Base-by-base conservation (phyloP, 23 tunicate species). In the Botrylloides violaceus region DNA sequence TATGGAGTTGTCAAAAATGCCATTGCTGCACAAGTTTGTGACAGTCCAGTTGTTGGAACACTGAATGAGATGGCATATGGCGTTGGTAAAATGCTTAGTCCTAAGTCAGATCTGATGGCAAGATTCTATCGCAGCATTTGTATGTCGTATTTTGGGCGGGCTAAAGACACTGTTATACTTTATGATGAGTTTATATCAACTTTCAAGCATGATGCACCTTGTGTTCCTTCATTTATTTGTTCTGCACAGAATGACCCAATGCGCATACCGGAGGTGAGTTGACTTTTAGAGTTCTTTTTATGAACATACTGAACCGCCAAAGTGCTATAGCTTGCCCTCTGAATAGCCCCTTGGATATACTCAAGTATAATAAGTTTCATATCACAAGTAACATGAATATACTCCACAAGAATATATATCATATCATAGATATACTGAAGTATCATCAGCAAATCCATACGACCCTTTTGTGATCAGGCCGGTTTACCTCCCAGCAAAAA, bases 31-130 rank as follows among this genome's bases (percentile, higher is more conserved):
- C 96, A 88, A 78, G 78, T 88, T 2, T 49, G 82, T 0, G 96
- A 88, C 36, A 88, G 96, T 57, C 96, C 89, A 33, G 96, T 88
- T 48, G 81, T 82, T 5, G 96, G 96, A 35, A 82, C 84, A 4
- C 73, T 88, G 1, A 64, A 78, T 30, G 84, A 88, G 77, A 88
- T 88, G 96, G 81, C 96, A 18, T 29, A 57, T 88, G 96, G 88
- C 0, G 88, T 88, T 34, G 66, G 91, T 2, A 65, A 79, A 25
- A 75, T 73, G 66, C n/a, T 59, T 1, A 58, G 75, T 26, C 61
- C 35, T 7, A 87, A 63, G 55, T 68, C 74, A 5, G 22, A 39
- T 6, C 28, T 0, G 65, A 35, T 68, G 32, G 56, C 74, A 4
- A 9, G 49, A 9, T 31, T 22, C 61, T 7, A 35, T 25, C 60